Evolutionary conservation across 1,140 invertebrate species (phyloP).

Genomic region (Octopus sinensis): DNA sequence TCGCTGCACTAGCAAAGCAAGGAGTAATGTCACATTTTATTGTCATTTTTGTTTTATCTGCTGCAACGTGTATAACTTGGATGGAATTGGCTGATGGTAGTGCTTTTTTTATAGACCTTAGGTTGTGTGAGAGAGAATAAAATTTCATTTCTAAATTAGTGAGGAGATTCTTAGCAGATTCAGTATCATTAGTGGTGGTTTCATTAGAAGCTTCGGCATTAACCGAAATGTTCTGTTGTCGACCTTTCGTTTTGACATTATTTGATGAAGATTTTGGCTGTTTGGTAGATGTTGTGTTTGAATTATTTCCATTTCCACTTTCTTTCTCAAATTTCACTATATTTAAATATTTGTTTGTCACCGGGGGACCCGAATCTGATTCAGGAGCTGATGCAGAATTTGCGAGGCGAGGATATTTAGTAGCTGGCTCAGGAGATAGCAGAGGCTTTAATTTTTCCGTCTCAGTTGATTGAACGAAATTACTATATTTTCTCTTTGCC

Average conservation of each 20-base stretch:
- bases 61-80: slow-evolving; percentile 28
- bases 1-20: slow-evolving; percentile 7
- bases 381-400: neutral
- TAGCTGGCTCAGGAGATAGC: neutral
- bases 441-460: neutral
- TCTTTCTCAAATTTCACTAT: neutral
- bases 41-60: slow-evolving; percentile 30
- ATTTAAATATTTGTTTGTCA: neutral
- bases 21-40: slow-evolving; percentile 17
- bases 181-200: neutral
- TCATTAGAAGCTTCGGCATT: neutral
- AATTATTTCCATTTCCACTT: neutral
- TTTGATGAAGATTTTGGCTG: neutral
- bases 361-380: neutral
- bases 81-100: neutral
- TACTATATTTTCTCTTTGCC: neutral
- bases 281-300: neutral
- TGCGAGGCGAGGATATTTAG: neutral
- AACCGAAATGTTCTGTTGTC: neutral
- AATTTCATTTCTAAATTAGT: slow-evolving; percentile 7
- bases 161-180: neutral
- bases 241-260: neutral
- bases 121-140: neutral
- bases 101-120: neutral
- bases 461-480: neutral